These are phyloP conservation scores for Aplochiton taeniatus DNA, from an alignment of 2,797 vertebrate genomes.

Conservation along the genomic window DNA sequence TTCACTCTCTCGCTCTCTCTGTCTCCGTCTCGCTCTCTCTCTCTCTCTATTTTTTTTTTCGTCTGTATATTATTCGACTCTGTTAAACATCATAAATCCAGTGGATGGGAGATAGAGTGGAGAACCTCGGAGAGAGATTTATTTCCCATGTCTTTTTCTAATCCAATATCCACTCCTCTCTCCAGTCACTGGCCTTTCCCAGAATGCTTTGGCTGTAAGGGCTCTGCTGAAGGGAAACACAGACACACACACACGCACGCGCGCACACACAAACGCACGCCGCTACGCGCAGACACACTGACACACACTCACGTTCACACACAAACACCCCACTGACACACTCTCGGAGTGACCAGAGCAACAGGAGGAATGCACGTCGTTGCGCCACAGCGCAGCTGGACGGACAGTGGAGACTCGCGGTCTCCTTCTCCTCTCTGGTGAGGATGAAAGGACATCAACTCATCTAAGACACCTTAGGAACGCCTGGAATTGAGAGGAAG, in stretches of 20 bases:
- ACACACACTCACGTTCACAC: constrained; percentile 17
- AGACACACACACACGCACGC: constrained; percentile 32
- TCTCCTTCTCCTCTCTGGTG: constrained; percentile 62
- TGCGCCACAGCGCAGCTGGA: constrained; percentile 77
- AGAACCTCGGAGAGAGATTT: constrained; percentile 71
- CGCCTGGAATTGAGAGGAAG: constrained; percentile 67
- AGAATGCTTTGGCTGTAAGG: constrained; percentile 69
- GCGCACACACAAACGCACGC: constrained; percentile 34
- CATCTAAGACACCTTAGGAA: constrained; percentile 66
- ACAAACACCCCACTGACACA: constrained; percentile 30
- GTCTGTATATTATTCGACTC: constrained; percentile 55
- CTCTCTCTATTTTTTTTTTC: constrained; percentile 29
- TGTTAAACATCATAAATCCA: constrained; percentile 75
- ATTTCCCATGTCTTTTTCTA: constrained; percentile 70
- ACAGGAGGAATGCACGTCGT: constrained; percentile 72
- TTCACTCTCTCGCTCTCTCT: constrained; percentile 19
- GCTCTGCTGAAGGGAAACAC: constrained; percentile 52
- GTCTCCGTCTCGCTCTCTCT: constrained; percentile 23
- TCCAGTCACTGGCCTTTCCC: constrained; percentile 62
- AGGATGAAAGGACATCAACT: constrained; percentile 75
- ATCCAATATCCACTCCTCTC: constrained; percentile 71
- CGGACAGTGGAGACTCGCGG: constrained; percentile 66
- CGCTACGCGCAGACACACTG: no score
- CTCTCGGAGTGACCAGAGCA: constrained; percentile 73
- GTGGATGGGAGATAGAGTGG: constrained; percentile 64